Conservation (phyloP, 2,113 vertebrate genomes). For the Zingel zingel region DNA sequence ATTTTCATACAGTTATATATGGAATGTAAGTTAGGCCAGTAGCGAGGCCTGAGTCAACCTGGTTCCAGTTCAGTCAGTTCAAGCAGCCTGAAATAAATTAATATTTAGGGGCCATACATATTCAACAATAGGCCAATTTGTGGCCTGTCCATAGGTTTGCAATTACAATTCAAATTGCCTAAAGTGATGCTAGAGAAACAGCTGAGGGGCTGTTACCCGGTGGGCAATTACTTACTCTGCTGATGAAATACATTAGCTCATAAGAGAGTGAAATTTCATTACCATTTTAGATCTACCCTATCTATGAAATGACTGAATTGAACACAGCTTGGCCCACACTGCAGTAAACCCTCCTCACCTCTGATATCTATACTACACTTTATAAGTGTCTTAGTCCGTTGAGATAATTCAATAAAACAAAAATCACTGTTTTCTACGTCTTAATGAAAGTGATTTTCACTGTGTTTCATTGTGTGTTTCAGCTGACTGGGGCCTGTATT, state of each 20-base stretch:
- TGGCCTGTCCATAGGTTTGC: slow-evolving; percentile 56
- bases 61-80: slow-evolving; percentile 71
- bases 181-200: slow-evolving; percentile 26
- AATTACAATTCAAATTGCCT: slow-evolving; percentile 44
- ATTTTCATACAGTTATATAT: slow-evolving; percentile 81
- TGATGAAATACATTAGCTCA: slow-evolving; percentile 33
- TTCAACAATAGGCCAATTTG: slow-evolving; percentile 51
- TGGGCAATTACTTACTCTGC: slow-evolving; percentile 20
- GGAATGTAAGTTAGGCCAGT: slow-evolving; percentile 78
- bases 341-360: slow-evolving; percentile 72
- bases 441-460: no score
- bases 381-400: slow-evolving; percentile 82
- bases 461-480: slow-evolving; percentile 71
- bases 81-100: slow-evolving; percentile 32
- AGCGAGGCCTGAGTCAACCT: slow-evolving; percentile 63
- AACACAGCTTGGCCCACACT: slow-evolving; percentile 56
- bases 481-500: slow-evolving; percentile 68
- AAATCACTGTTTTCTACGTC: slow-evolving; percentile 78
- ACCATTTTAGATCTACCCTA: neutral
- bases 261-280: neutral
- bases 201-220: slow-evolving; percentile 33
- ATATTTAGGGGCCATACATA: slow-evolving; percentile 50
- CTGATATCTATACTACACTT: slow-evolving; percentile 81
- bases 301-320: slow-evolving; percentile 69
- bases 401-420: slow-evolving; percentile 79